Conservation (phyloP, 2,113 vertebrate species). For the Stomatorhinus ivindoensis region DNA sequence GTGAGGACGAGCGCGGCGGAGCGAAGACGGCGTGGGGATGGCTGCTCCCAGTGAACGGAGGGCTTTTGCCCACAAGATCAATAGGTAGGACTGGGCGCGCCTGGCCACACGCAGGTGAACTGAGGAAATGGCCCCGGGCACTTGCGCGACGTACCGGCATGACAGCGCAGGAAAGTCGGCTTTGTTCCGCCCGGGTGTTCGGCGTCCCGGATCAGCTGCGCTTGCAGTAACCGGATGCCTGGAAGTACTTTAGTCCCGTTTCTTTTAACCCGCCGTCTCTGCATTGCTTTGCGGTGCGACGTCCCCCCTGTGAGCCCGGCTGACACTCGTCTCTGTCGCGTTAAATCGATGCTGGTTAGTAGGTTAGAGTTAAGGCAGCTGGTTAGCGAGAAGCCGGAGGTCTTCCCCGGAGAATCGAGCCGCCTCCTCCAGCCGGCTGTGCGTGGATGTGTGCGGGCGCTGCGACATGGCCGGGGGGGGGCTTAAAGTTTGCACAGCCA, state of each 20-base stretch:
- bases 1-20: slow-evolving; percentile 31
- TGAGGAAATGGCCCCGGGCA: neutral
- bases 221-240: neutral
- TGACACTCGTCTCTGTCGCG: neutral
- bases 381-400: neutral
- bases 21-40: slow-evolving; percentile 50
- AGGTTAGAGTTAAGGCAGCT: neutral
- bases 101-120: slow-evolving; percentile 31
- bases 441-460: neutral
- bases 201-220: neutral
- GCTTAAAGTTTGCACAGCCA: neutral
- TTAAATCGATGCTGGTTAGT: neutral
- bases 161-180: neutral
- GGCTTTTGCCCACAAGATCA: slow-evolving; percentile 83
- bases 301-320: neutral
- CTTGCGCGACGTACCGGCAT: neutral
- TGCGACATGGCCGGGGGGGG: neutral
- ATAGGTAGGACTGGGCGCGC: slow-evolving; percentile 59
- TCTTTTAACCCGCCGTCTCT: neutral
- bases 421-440: neutral
- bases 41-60: slow-evolving; percentile 70
- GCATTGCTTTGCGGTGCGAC: neutral
- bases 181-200: slow-evolving; percentile 11
- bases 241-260: neutral
- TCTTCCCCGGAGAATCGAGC: neutral